These are phyloP conservation scores for Montipora capricornis DNA, from an alignment of 64 coral and sea anemone genomes.

Conservation along the genomic window DNA sequence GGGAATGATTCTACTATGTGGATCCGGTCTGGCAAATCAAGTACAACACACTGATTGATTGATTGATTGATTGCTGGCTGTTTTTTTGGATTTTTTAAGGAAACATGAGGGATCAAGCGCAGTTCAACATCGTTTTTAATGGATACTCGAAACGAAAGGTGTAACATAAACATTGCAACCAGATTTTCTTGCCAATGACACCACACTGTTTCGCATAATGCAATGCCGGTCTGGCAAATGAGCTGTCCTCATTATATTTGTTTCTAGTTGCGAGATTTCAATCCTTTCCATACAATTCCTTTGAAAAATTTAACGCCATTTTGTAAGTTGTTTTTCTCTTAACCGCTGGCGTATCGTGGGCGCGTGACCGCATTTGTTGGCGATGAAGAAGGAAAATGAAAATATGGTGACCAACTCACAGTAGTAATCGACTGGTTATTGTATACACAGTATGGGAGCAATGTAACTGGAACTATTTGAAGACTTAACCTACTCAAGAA, in stretches of 20 bases:
- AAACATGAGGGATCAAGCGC: background rate
- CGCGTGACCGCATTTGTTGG: background rate
- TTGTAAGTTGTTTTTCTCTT: background rate
- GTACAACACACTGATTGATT: background rate
- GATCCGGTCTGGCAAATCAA: conserved; percentile 13
- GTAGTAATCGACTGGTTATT: no score
- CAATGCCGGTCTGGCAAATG: background rate
- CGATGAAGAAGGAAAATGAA: background rate
- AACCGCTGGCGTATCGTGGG: background rate
- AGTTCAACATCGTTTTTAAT: background rate
- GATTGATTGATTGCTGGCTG: background rate
- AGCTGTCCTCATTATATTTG: background rate
- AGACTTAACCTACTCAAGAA: no score
- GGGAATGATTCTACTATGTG: conserved; percentile 13
- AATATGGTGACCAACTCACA: no score
- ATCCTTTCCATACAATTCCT: background rate
- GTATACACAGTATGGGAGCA: no score
- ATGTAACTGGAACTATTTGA: no score
- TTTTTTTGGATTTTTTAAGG: background rate
- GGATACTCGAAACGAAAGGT: background rate
- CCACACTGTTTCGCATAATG: background rate
- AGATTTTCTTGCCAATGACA: background rate
- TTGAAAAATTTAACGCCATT: background rate
- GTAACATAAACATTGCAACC: background rate
- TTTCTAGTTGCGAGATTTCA: background rate